phyloP scores from a whole-genome alignment of 2,113 vertebrate species.

The Psammodynastes pulverulentus region DNA sequence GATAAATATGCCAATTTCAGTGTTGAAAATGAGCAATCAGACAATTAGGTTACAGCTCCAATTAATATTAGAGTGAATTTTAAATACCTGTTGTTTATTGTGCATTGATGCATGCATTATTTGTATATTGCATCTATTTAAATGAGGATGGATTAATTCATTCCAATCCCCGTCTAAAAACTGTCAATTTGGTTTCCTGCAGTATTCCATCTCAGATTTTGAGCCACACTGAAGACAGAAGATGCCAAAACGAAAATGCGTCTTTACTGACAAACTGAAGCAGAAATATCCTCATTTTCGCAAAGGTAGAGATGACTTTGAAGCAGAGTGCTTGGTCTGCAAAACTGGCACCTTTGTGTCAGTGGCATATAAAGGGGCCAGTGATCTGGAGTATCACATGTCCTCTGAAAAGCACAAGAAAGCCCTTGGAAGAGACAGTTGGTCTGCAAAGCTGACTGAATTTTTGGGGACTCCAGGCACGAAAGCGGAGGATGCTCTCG shows the following conservation, averaged over 20 bases:
- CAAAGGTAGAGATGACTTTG: background rate
- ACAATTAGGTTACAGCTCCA: too few species aligned
- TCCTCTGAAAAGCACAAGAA: background rate
- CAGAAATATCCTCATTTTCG: background rate
- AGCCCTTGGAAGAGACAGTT: background rate
- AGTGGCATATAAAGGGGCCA: background rate
- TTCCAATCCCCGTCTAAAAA: too few species aligned
- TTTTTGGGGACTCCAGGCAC: background rate
- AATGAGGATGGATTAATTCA: too few species aligned
- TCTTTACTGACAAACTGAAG: background rate
- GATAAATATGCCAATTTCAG: too few species aligned
- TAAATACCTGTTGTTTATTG: too few species aligned
- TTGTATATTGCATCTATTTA: too few species aligned
- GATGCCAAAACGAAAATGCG: background rate
- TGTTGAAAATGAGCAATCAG: too few species aligned
- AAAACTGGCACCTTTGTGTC: background rate
- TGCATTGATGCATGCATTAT: too few species aligned
- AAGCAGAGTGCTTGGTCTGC: background rate
- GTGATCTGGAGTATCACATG: background rate
- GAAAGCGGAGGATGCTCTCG: background rate
- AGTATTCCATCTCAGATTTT: background rate
- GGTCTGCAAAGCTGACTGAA: background rate
- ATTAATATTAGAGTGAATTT: too few species aligned
- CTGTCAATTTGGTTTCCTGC: too few species aligned
- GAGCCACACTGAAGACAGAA: background rate